These are phyloP conservation scores for Gastracanthus pulcherrimus DNA, from an alignment of 2,888 invertebrate genomes.

Conservation along the genomic window DNA sequence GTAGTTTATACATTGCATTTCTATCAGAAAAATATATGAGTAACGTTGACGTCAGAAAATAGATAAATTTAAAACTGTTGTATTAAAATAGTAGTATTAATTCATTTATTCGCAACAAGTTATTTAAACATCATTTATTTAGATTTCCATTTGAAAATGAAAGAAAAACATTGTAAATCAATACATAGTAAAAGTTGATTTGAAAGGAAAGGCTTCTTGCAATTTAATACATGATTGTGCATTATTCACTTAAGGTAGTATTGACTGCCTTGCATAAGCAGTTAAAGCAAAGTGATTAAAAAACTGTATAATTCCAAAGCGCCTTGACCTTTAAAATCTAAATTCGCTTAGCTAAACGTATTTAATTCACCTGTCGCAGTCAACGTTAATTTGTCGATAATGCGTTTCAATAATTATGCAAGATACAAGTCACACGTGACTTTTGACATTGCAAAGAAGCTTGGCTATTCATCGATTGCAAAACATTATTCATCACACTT, in stretches of 20 bases:
- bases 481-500: not conserved
- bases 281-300: not conserved
- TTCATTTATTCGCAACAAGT: not conserved
- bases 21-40: conserved; percentile 27
- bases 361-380: not conserved
- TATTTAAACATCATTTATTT: not conserved
- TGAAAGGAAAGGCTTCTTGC: not conserved
- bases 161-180: no score
- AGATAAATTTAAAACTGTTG: conserved; percentile 38
- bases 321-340: conserved; percentile 23
- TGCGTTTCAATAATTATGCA: conserved; percentile 21
- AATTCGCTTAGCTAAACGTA: not conserved
- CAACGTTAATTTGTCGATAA: not conserved
- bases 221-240: not conserved
- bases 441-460: not conserved
- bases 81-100: conserved; percentile 22
- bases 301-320: not conserved
- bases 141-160: not conserved
- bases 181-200: no score
- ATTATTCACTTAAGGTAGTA: conserved; percentile 3
- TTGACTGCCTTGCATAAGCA: conserved; percentile 8
- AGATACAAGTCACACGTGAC: conserved; percentile 3
- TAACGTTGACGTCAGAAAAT: conserved; percentile 35
- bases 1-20: conserved; percentile 50
- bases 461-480: not conserved